Conservation (phyloP, 35 echinoderm and acorn worm genomes). For the Apostichopus japonicus region DNA sequence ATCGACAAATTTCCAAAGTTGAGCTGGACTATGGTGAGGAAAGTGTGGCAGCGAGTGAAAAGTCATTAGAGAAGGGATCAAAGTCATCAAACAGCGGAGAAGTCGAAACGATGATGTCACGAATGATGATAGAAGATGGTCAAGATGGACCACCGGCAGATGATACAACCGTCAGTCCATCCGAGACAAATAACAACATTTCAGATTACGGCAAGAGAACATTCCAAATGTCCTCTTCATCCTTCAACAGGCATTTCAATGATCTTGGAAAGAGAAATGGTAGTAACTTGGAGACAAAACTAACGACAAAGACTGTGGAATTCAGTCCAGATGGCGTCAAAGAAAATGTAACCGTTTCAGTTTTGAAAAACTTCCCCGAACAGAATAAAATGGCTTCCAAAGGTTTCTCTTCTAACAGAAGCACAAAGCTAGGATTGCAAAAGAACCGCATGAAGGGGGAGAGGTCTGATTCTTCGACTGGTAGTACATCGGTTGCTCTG, state of each 20-base stretch:
- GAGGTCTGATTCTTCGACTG: not conserved
- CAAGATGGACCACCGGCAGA: not conserved
- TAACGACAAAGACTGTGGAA: conserved; percentile 43
- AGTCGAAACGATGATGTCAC: conserved; percentile 49
- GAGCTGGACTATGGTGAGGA: conserved; percentile 27
- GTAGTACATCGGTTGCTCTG: not conserved
- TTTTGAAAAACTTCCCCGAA: conserved; percentile 4
- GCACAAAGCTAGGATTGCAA: not conserved
- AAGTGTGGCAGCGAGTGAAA: not conserved
- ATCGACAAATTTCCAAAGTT: conserved; percentile 17
- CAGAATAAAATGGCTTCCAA: not conserved
- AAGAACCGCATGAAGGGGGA: not conserved
- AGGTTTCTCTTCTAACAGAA: not conserved
- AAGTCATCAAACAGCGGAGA: not conserved
- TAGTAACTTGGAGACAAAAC: not conserved
- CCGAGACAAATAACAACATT: not conserved
- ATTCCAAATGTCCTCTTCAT: conserved; percentile 26
- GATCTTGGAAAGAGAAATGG: not conserved
- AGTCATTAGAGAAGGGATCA: not conserved
- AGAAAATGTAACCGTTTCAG: conserved; percentile 17
- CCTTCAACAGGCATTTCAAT: not conserved
- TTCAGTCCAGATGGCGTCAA: conserved; percentile 23
- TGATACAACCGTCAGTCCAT: too few relatives aligned
- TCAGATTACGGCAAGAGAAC: conserved; percentile 35
- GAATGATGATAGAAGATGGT: not conserved